Evolutionary conservation across 2,797 vertebrate genomes (phyloP), one percentile per base, ranked within the genome.

Genomic region (Crenichthys baileyi): DNA sequence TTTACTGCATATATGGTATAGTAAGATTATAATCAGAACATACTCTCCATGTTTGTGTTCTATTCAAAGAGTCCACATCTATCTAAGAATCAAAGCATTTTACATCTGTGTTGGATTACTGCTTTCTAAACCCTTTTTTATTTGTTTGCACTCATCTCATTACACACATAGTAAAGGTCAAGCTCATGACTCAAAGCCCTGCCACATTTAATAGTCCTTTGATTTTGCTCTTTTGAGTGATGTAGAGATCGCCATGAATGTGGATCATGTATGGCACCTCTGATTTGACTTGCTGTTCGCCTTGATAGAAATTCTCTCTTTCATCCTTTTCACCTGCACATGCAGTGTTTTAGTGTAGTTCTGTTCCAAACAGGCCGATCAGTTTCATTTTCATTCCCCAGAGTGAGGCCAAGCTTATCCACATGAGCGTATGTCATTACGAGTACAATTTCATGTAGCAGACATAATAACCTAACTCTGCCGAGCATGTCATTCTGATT

Each of bases 121-220:
- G 48, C 50, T 61, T 83, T 53, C 78, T 79, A 61, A 60, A 75
- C 48, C 41, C n/a, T 67, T 70, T 51, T 85, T 55, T 78, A 79
- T 87, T 82, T 73, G 77, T 61, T 53, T 72, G 26, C 56, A 75
- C 80, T 75, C 39, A 60, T 84, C 84, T 89, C 18, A 8, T 82
- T 86, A 79, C 72, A 76, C 72, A 79, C 72, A 80, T 24, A 72
- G 70, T 78, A 87, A 92, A 93, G 89, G 91, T 91, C 91, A 83
- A 56, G 79, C 24, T 80, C 73, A 83, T 86, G 87, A 90, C 77
- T 91, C 81, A 85, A 65, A 75, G 68, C 68, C 13, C 51, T 72
- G 77, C 82, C 82, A 87, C 29, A 11, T 87, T 83, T 83, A 85
- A 89, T 79, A 65, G 70, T 81, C 76, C 39, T 78, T 61, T 70